Evolutionary conservation across 2,888 invertebrate genomes (phyloP).

Genomic region (Mystacides longicornis): DNA sequence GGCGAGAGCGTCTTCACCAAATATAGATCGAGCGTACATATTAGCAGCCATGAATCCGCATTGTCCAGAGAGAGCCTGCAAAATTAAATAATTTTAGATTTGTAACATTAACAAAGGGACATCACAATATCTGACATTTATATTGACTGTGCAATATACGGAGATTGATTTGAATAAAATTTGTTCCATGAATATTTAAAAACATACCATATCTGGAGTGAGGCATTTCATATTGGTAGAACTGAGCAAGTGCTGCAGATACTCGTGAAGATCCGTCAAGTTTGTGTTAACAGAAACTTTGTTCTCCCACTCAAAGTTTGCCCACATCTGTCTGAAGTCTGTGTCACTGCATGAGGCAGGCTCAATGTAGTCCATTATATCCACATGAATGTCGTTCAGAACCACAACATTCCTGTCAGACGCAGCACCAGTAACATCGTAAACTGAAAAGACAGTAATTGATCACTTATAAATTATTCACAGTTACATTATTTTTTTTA

Average conservation of each 20-base stretch:
- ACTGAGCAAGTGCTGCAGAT: conserved; percentile 82
- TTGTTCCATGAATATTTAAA: not conserved
- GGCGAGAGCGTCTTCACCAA: conserved; percentile 97
- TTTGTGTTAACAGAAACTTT: conserved; percentile 95
- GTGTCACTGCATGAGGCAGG: conserved; percentile 90
- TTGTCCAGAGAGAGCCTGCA: conserved; percentile 83
- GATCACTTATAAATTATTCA: not conserved
- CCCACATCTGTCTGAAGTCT: conserved; percentile 99
- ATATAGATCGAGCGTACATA: conserved; percentile 95
- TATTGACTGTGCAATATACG: not conserved
- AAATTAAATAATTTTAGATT: conserved; percentile 10
- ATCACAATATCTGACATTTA: not conserved
- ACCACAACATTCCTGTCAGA: conserved; percentile 96
- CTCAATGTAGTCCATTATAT: conserved; percentile 99
- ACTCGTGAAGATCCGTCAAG: conserved; percentile 86
- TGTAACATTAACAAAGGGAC: not conserved
- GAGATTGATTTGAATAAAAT: not conserved
- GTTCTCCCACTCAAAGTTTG: conserved; percentile 99
- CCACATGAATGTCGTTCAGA: conserved; percentile 97
- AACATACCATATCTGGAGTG: conserved; percentile 82
- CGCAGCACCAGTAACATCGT: conserved; percentile 89
- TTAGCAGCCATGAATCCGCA: conserved; percentile 99
- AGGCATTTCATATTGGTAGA: conserved; percentile 99
- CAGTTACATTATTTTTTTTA: not conserved
- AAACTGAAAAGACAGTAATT: conserved; percentile 55